Percentiles rank a stretch among this genome's conserved stretches.
phyloP scores from a whole-genome alignment of 1,140 invertebrate genomes.

The Pseudomyrmex cubaensis region DNA sequence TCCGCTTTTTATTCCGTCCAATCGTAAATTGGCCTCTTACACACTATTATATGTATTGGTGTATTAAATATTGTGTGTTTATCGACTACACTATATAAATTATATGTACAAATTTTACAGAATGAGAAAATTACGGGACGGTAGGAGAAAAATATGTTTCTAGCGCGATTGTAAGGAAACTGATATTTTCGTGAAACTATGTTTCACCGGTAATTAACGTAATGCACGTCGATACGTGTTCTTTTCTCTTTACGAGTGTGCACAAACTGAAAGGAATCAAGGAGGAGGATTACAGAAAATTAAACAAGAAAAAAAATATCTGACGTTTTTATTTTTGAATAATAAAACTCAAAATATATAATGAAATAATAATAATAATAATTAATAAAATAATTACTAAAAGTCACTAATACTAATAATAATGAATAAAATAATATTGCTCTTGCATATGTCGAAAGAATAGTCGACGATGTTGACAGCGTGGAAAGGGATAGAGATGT shows the following conservation, averaged over 20 bases:
- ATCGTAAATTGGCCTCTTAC: constrained; percentile 32
- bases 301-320: constrained; percentile 76
- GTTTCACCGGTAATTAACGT: neutral
- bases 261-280: constrained; percentile 43
- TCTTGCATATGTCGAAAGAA: constrained; percentile 20
- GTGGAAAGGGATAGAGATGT: constrained; percentile 30
- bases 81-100: constrained; percentile 37
- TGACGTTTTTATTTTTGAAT: constrained; percentile 83
- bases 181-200: too few species aligned
- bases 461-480: constrained; percentile 41
- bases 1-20: constrained; percentile 16
- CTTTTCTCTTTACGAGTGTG: neutral
- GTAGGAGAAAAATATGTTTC: constrained; percentile 60
- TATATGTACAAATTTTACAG: constrained; percentile 61
- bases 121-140: constrained; percentile 62
- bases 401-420: constrained; percentile 70
- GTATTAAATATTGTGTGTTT: constrained; percentile 36
- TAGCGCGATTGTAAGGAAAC: neutral
- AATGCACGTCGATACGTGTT: neutral
- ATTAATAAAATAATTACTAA: constrained; percentile 79
- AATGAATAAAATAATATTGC: constrained; percentile 62
- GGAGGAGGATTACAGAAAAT: constrained; percentile 65
- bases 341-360: constrained; percentile 83
- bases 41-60: constrained; percentile 21
- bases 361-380: constrained; percentile 82